Base-by-base conservation (phyloP, 2,888 invertebrate species). In the Nomada fabriciana region DNA sequence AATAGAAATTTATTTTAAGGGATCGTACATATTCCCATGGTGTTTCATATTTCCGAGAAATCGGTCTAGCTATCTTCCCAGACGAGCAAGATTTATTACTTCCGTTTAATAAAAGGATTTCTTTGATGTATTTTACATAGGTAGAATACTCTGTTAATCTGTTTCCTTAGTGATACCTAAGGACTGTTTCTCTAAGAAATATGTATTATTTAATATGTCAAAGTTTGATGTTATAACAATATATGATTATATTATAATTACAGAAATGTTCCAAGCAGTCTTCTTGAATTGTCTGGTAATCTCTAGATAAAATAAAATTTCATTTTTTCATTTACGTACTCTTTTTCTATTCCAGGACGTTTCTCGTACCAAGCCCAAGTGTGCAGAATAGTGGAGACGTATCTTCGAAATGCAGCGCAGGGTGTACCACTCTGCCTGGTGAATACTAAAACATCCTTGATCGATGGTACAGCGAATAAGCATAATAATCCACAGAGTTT, bases 401-500 rank as follows among this genome's bases (percentile, higher is more conserved):
- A 98, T 88, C 98, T 95, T 81, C 95, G 95, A 93, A 97, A 97
- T 0, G 98, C 96, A 0, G 96, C 95, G 65, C 94, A 93, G 0
- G 95, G 93, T 1, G 95, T 96, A 69, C 95, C 95, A 42, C 97
- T 97, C 90, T 96, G 96, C 42, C 96, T 95, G 0, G 98, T 97
- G 86, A 96, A 95, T 3, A 96, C 94, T 10, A 98, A 95, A 43
- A 98, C 95, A 0, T 95, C 94, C 7, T 97, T 94, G 80, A 98
- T 96, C 4, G 97, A 96, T 0, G 97, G 97, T 69, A 98, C 94
- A 0, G 97, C 95, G 80, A 98, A 94, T 29, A 98, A 96, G 0
- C 96, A 95, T 18, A 98, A 94, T 42, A 98, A 94, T 0, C 98
- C 98, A 68, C 96, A 94, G 55, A 98, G 93, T 95, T 98, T 98